Percentiles rank a stretch among this genome's conserved stretches.
phyloP scores from a whole-genome alignment of 1,140 invertebrate genomes.

The Neodiprion lecontei region DNA sequence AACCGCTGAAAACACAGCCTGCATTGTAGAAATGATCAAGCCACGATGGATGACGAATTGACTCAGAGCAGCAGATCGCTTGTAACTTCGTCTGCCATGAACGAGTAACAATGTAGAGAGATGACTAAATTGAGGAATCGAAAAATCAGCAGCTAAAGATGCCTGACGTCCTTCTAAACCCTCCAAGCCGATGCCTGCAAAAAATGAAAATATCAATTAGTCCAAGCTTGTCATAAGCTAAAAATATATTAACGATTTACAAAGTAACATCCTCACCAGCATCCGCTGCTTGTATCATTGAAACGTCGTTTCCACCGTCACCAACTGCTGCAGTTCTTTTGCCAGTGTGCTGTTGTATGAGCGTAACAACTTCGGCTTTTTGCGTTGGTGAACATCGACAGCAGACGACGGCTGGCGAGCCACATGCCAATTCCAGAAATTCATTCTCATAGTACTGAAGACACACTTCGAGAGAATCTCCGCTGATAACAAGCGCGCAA shows the following conservation, averaged over 20 bases:
- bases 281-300: slow-evolving; percentile 95
- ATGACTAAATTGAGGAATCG: slow-evolving; percentile 91
- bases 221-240: no score
- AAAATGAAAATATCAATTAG: slow-evolving; percentile 9
- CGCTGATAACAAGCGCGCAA: slow-evolving; percentile 89
- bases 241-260: neutral
- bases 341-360: slow-evolving; percentile 89
- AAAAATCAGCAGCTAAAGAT: slow-evolving; percentile 98
- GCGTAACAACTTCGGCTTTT: slow-evolving; percentile 93
- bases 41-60: slow-evolving; percentile 99
- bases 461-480: slow-evolving; percentile 93
- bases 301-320: slow-evolving; percentile 89
- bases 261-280: slow-evolving; percentile 66
- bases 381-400: slow-evolving; percentile 98
- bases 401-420: slow-evolving; percentile 93
- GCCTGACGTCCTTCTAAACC: slow-evolving; percentile 94
- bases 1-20: slow-evolving; percentile 98
- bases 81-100: slow-evolving; percentile 95
- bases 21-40: slow-evolving; percentile 98
- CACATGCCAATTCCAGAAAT: slow-evolving; percentile 92
- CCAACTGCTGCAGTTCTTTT: slow-evolving; percentile 84
- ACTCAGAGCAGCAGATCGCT: slow-evolving; percentile 92
- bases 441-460: slow-evolving; percentile 94
- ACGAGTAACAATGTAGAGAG: slow-evolving; percentile 89
- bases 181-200: slow-evolving; percentile 91